phyloP scores from a whole-genome alignment of 2,797 vertebrate genomes.

The Phaenicophaeus curvirostris region DNA sequence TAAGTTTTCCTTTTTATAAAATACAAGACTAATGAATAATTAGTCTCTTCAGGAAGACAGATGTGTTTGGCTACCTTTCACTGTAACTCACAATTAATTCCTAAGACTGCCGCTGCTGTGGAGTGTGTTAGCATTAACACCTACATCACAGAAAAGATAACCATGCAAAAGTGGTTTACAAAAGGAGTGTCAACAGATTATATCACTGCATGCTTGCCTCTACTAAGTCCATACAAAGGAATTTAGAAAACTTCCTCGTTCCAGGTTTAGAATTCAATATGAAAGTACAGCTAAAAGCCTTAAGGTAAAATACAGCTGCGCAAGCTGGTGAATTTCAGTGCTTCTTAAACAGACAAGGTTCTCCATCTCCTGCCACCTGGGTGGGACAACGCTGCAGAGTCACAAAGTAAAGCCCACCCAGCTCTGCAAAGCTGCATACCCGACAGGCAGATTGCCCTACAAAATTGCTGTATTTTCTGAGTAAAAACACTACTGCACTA shows the following conservation, averaged over 20 bases:
- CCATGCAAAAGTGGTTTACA: neutral
- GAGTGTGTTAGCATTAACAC: rapidly evolving
- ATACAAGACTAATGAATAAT: neutral
- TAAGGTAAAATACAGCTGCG: neutral
- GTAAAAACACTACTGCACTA: neutral
- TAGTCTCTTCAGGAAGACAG: neutral
- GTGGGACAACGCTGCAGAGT: neutral
- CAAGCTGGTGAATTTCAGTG: neutral
- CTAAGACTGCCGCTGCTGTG: neutral
- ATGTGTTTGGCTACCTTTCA: neutral
- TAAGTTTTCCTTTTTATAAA: neutral
- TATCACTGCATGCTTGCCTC: neutral
- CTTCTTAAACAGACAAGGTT: neutral
- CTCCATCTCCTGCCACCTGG: neutral
- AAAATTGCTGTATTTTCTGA: neutral
- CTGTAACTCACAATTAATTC: neutral
- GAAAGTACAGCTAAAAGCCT: neutral
- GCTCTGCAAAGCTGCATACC: neutral
- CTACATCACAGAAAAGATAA: neutral
- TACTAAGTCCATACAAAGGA: neutral
- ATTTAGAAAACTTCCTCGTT: neutral
- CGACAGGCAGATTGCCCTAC: neutral
- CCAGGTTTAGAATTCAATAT: neutral
- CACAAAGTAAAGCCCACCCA: neutral
- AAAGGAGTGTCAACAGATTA: neutral